Evolutionary conservation across 2,888 invertebrate species (phyloP), one percentile per base, ranked within the genome.

Genomic region (Caenorhabditis doughertyi): DNA sequence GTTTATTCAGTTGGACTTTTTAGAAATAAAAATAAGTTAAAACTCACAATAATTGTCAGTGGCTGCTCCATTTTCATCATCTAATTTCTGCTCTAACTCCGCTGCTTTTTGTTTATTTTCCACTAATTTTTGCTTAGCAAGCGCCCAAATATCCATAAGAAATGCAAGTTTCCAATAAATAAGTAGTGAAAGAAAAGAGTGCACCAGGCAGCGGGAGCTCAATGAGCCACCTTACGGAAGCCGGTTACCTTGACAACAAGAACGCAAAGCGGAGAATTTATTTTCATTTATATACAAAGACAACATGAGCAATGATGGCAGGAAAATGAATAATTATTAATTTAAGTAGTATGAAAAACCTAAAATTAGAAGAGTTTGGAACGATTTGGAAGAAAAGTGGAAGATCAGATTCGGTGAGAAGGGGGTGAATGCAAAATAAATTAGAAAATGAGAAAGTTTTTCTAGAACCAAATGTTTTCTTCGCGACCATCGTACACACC

Each of bases 141-240:
- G 51, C 21, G 85, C 84, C 88, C 88, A 88, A 64, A 88, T 86
- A 58, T 88, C 84, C 83, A 86, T 85, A n/a, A 21, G 47, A 7
- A 7, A 58, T 56, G 32, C 9, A 27, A 56, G 11, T 16, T 39
- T 39, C 39, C 39, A 53, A 29, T 21, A 53, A 16, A 32, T 29
- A n/a, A 29, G 32, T 21, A n/a, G 47, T 29, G 16, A 13, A 32
- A 32, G 21, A 2, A n/a, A 39, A n/a, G 25, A 21, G 68, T 47
- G 44, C 35, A 35, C 35, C 35, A 67, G 53, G 29, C 25, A 16
- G 11, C 16, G 39, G 39, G 21, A 23, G 27, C 3, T 7, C 35
- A 42, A 42, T 13, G 42, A 11, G 44, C 44, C n/a, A n/a, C n/a
- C n/a, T n/a, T n/a, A n/a, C n/a, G n/a, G n/a, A n/a, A n/a, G 0